phyloP scores from a whole-genome alignment of 2,113 vertebrate species.

The Aptenodytes forsteri region DNA sequence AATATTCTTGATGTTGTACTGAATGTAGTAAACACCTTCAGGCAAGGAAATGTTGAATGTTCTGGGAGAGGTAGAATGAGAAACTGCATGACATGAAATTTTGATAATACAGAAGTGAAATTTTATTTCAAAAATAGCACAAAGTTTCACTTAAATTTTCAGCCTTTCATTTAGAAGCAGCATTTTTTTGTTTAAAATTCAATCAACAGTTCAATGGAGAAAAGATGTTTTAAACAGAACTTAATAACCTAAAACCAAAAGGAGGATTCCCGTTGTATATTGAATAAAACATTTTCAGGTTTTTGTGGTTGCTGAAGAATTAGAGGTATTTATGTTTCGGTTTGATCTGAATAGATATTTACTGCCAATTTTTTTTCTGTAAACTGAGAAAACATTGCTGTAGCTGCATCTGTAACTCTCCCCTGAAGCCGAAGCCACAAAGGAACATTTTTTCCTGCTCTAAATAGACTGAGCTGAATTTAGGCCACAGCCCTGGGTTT shows the following conservation, averaged over 20 bases:
- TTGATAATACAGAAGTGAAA: not conserved
- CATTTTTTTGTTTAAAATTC: not conserved
- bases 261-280: not conserved
- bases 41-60: not conserved
- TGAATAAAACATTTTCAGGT: not conserved
- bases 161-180: not conserved
- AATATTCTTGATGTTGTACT: not conserved
- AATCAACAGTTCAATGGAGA: not conserved
- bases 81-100: not conserved
- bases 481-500: not conserved
- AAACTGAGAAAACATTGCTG: not conserved
- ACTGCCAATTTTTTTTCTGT: rapidly evolving
- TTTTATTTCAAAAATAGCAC: not conserved
- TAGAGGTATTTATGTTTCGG: not conserved
- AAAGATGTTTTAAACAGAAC: not conserved
- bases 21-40: not conserved
- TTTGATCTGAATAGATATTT: not conserved
- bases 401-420: not conserved
- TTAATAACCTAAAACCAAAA: not conserved
- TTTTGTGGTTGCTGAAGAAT: not conserved
- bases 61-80: not conserved
- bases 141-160: not conserved
- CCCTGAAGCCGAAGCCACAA: not conserved
- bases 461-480: not conserved
- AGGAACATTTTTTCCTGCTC: not conserved